Evolutionary conservation across 2,113 vertebrate genomes (phyloP).

Genomic region (Lathamus discolor): DNA sequence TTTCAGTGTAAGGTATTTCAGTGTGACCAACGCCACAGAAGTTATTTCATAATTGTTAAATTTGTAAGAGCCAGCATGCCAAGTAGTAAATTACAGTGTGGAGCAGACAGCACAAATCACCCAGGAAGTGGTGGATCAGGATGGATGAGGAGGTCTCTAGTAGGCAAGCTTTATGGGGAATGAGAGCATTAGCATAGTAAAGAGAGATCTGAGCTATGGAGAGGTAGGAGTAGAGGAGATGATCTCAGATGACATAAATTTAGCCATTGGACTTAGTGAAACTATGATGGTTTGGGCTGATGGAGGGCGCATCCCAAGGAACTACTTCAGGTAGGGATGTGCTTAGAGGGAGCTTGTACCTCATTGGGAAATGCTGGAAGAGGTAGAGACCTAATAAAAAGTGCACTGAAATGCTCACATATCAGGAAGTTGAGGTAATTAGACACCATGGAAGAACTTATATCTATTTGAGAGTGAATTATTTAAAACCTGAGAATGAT

Average conservation of each 20-base stretch:
- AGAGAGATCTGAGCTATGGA: not conserved
- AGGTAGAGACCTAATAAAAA: not conserved
- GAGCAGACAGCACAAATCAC: not conserved
- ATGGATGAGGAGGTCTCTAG: not conserved
- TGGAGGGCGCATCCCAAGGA: not conserved
- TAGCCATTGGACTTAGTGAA: not conserved
- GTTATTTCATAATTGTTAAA: not conserved
- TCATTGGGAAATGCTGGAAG: not conserved
- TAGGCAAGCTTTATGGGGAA: not conserved
- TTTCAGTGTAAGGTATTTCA: not conserved
- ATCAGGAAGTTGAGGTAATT: not conserved
- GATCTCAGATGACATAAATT: not conserved
- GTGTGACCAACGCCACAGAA: not conserved
- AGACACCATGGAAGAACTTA: not conserved
- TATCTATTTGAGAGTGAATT: not conserved
- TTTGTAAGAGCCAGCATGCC: not conserved
- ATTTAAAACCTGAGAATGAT: not conserved
- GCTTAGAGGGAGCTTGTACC: not conserved
- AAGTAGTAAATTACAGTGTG: not conserved
- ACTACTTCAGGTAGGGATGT: not conserved
- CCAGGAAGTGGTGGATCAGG: not conserved
- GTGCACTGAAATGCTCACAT: not conserved
- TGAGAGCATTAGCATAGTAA: not conserved
- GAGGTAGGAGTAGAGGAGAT: not conserved
- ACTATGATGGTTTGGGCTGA: not conserved